phyloP scores from a whole-genome alignment of 2,113 vertebrate species.

The Cavia aperea region DNA sequence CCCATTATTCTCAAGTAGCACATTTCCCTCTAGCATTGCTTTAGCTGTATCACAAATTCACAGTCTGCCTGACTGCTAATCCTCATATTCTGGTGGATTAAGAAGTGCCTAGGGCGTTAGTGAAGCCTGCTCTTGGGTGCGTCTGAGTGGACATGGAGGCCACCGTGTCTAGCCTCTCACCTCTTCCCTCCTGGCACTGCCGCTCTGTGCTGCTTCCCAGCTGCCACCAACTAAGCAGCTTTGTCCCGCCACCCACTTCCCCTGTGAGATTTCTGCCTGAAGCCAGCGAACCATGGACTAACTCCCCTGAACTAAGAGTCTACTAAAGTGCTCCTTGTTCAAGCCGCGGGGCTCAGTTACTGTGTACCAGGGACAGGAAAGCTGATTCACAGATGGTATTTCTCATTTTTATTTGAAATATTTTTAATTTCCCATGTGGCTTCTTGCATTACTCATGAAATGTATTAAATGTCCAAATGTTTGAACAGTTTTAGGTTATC shows the following conservation, averaged over 20 bases:
- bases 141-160: not conserved
- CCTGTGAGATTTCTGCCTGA: not conserved
- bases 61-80: not conserved
- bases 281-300: not conserved
- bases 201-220: not conserved
- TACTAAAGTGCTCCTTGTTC: not conserved
- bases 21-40: not conserved
- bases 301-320: not conserved
- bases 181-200: not conserved
- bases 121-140: not conserved
- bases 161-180: not conserved
- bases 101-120: not conserved
- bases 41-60: not conserved
- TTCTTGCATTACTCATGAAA: not conserved
- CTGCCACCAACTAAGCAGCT: not conserved
- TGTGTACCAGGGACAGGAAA: not conserved
- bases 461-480: slow-evolving; percentile 37
- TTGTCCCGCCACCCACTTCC: not conserved
- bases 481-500: not conserved
- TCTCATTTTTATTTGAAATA: slow-evolving; percentile 12
- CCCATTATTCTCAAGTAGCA: not conserved
- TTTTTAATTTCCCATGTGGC: not conserved
- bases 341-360: not conserved
- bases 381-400: not conserved
- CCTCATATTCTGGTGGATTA: not conserved